Evolutionary conservation across 2,888 invertebrate genomes (phyloP), one percentile per base, ranked within the genome.

Genomic region (Rambutsinella grinnellia): DNA sequence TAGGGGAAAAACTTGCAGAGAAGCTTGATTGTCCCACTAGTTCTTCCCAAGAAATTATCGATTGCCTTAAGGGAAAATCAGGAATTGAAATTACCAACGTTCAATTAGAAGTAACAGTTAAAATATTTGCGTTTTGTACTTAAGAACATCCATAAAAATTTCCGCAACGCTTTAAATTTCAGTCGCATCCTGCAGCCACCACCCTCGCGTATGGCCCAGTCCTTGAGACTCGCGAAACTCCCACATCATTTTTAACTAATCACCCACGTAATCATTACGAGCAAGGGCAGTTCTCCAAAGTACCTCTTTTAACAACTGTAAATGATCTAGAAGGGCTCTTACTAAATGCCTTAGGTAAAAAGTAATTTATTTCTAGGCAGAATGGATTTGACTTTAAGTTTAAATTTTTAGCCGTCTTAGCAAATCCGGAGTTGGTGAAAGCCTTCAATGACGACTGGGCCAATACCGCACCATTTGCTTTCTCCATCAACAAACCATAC

Each of bases 371-470:
- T n/a, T n/a, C n/a, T n/a, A n/a, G n/a, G n/a, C n/a, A n/a, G n/a
- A 53, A 8, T n/a, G 8, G 26, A n/a, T n/a, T n/a, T n/a, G n/a
- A n/a, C n/a, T n/a, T n/a, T 49, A 5, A 23, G 44, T 56, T 57
- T 49, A 8, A 8, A 5, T 2, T 65, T n/a, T 5, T 24, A 76
- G 77, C 17, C 1, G 54, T 77, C 3, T 27, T 79, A 17, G 51
- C 47, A 56, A 23, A 68, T 3, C 51, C 74, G 2, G 36, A 61
- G 21, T 21, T 77, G 0, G 21, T 60, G 2, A 23, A 58, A 1
- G 66, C 54, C 8, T 49, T 80, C n/a, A 71, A 80, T 21, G 56
- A 75, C 19, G 27, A 80, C 23, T 80, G 77, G 77, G 2, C 47
- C 6, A 26, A 26, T 1, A 15, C 63, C 1, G 60, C 51, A 8